These are phyloP conservation scores for Mercenaria mercenaria DNA, from an alignment of 1,140 invertebrate species.

Conservation along the genomic window DNA sequence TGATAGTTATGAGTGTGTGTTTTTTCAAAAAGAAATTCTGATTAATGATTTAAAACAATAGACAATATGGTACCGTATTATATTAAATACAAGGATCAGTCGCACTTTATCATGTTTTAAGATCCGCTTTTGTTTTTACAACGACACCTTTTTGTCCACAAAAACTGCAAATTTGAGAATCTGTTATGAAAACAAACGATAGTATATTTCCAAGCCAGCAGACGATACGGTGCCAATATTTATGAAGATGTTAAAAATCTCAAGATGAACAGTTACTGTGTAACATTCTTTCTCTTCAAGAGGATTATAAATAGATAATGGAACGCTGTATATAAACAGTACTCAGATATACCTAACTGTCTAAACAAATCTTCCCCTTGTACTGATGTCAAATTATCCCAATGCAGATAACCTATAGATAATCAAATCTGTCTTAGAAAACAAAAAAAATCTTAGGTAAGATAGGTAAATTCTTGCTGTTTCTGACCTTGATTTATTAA, in stretches of 20 bases:
- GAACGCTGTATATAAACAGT: neutral
- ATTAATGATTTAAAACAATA: neutral
- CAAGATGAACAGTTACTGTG: neutral
- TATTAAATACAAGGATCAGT: neutral
- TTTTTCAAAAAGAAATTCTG: neutral
- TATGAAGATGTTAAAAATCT: neutral
- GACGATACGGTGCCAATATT: neutral
- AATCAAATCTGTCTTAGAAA: neutral
- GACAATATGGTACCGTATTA: neutral
- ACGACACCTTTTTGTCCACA: neutral
- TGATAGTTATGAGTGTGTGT: neutral
- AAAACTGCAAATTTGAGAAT: neutral
- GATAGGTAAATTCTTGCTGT: neutral
- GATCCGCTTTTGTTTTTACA: neutral
- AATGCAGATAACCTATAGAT: constrained; percentile 14
- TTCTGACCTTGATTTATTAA: too few species aligned
- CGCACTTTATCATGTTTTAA: too few species aligned
- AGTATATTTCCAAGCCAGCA: neutral
- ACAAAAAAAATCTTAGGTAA: neutral
- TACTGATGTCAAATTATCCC: constrained; percentile 3
- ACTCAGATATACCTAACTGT: neutral
- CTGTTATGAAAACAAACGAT: neutral
- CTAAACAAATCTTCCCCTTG: constrained; percentile 13
- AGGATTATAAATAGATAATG: neutral
- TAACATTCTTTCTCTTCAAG: neutral